These are phyloP conservation scores for Remorina albescens DNA, from an alignment of 2,797 vertebrate species.

Conservation along the genomic window DNA sequence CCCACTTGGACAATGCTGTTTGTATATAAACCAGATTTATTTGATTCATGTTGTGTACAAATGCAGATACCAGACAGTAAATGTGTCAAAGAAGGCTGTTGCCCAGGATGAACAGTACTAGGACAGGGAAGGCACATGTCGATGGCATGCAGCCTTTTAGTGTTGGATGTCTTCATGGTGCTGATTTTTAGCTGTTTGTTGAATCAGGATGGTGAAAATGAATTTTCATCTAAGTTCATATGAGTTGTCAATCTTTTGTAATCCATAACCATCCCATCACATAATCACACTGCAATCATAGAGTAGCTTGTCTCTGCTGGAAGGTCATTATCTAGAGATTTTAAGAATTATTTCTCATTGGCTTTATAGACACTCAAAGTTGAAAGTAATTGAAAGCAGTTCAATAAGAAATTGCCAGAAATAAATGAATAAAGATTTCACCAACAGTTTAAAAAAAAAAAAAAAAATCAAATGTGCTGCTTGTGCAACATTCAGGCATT, in stretches of 20 bases:
- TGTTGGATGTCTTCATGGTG: slow-evolving; percentile 32
- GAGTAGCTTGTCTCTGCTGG: slow-evolving; percentile 20
- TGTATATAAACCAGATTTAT: slow-evolving; percentile 70
- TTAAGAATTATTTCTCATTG: slow-evolving; percentile 9
- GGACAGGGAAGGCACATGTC: slow-evolving; percentile 30
- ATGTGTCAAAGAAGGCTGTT: slow-evolving; percentile 56
- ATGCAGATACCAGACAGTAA: slow-evolving; percentile 42
- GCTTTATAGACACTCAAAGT: slow-evolving; percentile 42
- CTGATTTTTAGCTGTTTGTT: background rate
- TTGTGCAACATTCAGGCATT: slow-evolving; percentile 47
- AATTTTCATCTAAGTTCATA: slow-evolving; percentile 1
- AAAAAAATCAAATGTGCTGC: slow-evolving; percentile 32
- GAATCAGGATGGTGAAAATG: slow-evolving; percentile 10
- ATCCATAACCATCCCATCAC: background rate
- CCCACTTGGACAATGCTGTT: background rate
- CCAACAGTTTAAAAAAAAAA: slow-evolving; percentile 34
- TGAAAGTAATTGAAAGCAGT: slow-evolving; percentile 36
- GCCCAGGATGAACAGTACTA: slow-evolving; percentile 26
- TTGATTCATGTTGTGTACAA: slow-evolving; percentile 54
- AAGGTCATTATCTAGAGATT: slow-evolving; percentile 13
- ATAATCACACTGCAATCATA: slow-evolving; percentile 64
- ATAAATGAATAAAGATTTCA: slow-evolving; percentile 38
- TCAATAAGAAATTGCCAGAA: slow-evolving; percentile 16
- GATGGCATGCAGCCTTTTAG: slow-evolving; percentile 32
- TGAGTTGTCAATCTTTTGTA: background rate